Conservation (phyloP, 2,113 vertebrate genomes). For the Indri indri region DNA sequence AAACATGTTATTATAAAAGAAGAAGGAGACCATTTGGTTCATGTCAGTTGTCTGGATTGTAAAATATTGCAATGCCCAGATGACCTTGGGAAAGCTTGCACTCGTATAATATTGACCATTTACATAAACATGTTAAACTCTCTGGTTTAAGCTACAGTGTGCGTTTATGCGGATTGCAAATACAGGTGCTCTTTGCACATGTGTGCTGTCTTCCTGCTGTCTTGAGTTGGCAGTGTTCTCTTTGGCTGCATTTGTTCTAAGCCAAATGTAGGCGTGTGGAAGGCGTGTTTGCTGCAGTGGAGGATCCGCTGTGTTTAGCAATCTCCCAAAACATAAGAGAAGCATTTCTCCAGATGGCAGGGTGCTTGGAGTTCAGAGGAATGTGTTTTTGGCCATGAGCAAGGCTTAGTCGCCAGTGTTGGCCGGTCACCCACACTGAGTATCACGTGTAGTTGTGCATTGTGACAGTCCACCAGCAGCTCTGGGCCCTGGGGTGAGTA, state of each 20-base stretch:
- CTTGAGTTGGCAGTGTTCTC: neutral
- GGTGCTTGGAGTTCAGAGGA: slow-evolving; percentile 53
- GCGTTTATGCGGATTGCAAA: rapidly evolving
- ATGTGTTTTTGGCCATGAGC: slow-evolving; percentile 64
- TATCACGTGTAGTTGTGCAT: slow-evolving; percentile 55
- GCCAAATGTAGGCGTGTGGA: neutral
- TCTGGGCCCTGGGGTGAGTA: neutral
- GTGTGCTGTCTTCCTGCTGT: neutral
- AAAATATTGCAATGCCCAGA: slow-evolving; percentile 61
- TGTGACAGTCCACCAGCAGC: slow-evolving; percentile 1
- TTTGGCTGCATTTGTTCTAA: slow-evolving; percentile 53
- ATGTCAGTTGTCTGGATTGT: slow-evolving; percentile 67
- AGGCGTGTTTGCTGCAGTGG: neutral
- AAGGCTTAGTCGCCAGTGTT: slow-evolving; percentile 57
- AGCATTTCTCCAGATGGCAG: slow-evolving; percentile 55
- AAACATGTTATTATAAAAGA: slow-evolving; percentile 71
- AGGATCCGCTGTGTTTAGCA: slow-evolving; percentile 32
- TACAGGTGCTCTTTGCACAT: neutral
- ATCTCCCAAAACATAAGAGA: slow-evolving; percentile 57
- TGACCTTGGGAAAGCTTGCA: slow-evolving; percentile 72
- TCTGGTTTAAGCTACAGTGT: neutral
- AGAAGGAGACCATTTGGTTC: slow-evolving; percentile 66
- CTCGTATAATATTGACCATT: neutral
- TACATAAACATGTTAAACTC: neutral
- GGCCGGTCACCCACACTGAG: neutral